phyloP scores from a whole-genome alignment of 2,888 invertebrate genomes.

The Camptogramma bilineatum region DNA sequence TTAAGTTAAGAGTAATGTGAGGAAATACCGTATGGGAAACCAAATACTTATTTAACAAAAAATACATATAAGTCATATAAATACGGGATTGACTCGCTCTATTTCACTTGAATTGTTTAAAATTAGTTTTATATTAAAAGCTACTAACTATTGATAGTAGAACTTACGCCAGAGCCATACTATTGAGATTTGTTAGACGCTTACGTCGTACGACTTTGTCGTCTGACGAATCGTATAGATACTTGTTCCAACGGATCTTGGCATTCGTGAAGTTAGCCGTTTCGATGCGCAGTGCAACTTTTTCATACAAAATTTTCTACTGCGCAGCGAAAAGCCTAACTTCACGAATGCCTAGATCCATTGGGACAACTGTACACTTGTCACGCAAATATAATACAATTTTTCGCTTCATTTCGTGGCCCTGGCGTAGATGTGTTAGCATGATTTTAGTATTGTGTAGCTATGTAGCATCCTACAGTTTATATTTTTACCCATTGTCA shows the following conservation, averaged over 20 bases:
- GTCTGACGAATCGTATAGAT: neutral
- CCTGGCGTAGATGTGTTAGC: neutral
- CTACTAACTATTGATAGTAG: neutral
- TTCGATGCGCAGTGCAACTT: too few relatives aligned
- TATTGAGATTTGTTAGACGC: neutral
- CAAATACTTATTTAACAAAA: too few relatives aligned
- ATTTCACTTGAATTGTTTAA: neutral
- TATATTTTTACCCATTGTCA: neutral
- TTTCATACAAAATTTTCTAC: too few relatives aligned
- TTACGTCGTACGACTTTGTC: neutral
- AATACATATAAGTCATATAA: too few relatives aligned
- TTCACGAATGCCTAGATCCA: too few relatives aligned
- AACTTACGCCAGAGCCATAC: neutral
- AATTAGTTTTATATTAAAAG: neutral
- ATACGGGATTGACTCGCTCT: too few relatives aligned
- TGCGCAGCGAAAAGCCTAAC: too few relatives aligned
- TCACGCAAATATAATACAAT: neutral
- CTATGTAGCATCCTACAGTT: neutral
- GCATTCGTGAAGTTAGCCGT: too few relatives aligned
- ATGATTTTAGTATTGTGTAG: neutral
- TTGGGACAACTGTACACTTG: too few relatives aligned
- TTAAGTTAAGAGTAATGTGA: too few relatives aligned
- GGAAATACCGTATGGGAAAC: too few relatives aligned
- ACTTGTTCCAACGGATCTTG: too few relatives aligned
- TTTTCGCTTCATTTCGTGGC: neutral